phyloP scores from a whole-genome alignment of 2,113 vertebrate species.

The Thunnus thynnus region DNA sequence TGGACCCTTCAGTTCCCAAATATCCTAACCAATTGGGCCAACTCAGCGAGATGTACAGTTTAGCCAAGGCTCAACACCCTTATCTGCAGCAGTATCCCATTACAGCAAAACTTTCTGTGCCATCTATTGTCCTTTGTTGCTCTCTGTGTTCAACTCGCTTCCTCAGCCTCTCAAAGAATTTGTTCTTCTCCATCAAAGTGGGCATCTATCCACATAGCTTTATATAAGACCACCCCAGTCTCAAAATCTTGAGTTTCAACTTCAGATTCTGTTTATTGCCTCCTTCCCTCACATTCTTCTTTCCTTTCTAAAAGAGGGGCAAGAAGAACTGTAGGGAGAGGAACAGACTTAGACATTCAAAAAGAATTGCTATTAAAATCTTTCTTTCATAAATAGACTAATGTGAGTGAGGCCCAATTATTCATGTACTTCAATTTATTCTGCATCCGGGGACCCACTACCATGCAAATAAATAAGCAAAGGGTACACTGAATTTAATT shows the following conservation, averaged over 20 bases:
- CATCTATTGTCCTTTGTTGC: constrained; percentile 21
- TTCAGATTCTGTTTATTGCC: neutral
- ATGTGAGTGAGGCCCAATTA: constrained; percentile 11
- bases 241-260: neutral
- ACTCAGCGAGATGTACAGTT: constrained; percentile 65
- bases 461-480: constrained; percentile 33
- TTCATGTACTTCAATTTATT: constrained; percentile 14
- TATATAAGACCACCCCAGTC: neutral
- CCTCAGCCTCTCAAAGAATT: constrained; percentile 1
- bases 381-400: constrained; percentile 7
- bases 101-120: constrained; percentile 48
- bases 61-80: constrained; percentile 36
- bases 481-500: constrained; percentile 24
- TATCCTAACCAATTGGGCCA: constrained; percentile 71
- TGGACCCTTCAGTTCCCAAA: constrained; percentile 56
- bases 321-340: neutral
- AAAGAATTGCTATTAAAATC: neutral
- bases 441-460: constrained; percentile 14
- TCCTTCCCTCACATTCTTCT: neutral
- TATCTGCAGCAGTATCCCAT: constrained; percentile 57
- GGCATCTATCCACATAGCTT: constrained; percentile 5
- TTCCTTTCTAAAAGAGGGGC: neutral
- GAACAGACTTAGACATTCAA: neutral
- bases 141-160: constrained; percentile 19
- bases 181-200: constrained; percentile 7